Conservation (phyloP, 2,888 invertebrate species). For the Endomychus coccineus region DNA sequence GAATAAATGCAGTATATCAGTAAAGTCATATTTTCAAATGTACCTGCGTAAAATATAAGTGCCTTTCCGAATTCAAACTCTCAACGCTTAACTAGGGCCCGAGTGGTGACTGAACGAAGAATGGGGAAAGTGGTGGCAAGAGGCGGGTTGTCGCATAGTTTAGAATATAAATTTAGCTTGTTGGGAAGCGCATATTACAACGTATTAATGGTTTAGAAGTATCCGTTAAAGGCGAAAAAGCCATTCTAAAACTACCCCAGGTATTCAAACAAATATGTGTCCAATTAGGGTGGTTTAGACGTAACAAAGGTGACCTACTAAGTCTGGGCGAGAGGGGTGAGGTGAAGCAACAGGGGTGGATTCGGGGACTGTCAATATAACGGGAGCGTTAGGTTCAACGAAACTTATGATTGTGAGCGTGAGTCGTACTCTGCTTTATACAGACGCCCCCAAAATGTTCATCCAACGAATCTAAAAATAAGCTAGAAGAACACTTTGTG, state of each 20-base stretch:
- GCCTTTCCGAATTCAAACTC: too few species aligned
- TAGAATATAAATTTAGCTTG: too few species aligned
- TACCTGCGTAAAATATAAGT: too few species aligned
- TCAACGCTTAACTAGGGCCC: too few species aligned
- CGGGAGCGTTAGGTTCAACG: constrained; percentile 21
- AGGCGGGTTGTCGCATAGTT: too few species aligned
- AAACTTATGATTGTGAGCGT: constrained; percentile 12
- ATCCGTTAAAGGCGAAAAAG: constrained; percentile 24
- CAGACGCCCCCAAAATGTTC: constrained; percentile 10
- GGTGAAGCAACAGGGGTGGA: constrained; percentile 27
- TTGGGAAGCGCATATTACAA: too few species aligned
- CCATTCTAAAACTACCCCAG: constrained; percentile 26
- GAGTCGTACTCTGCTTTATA: constrained; percentile 1
- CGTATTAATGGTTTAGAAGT: constrained; percentile 17
- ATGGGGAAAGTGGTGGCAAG: too few species aligned
- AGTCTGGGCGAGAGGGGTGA: constrained; percentile 20
- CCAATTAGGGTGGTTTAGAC: constrained; percentile 38
- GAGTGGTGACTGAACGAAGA: too few species aligned
- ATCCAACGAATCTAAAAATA: too few species aligned
- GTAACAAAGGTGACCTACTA: constrained; percentile 39
- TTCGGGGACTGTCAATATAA: constrained; percentile 34
- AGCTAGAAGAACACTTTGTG: too few species aligned
- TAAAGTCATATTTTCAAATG: too few species aligned
- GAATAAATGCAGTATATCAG: too few species aligned
- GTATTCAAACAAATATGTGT: constrained; percentile 33